Evolutionary conservation across 2,113 vertebrate species (phyloP), one percentile per base, ranked within the genome.

Genomic region (Platichthys flesus): DNA sequence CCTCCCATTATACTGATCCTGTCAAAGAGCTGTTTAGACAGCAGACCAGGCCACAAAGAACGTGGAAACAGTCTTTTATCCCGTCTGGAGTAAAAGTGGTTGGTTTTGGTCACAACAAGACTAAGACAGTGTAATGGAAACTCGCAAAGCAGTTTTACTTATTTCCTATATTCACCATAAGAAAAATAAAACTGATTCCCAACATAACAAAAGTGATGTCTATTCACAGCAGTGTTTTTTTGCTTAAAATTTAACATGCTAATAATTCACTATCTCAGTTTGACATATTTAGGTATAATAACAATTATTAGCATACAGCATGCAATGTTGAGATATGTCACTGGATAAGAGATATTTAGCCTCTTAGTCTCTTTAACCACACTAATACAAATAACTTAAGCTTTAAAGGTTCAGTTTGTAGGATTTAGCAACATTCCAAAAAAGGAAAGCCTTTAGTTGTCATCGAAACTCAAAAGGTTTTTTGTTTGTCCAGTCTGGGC

Each of bases 11-110:
- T 64, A 71, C 66, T 61, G 67, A 68, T 75, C 67, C 64, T 20
- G 28, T 9, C 26, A 45, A 62, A 65, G 83, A 74, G 67, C 28
- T 68, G 45, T 63, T 69, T 40, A 74, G 60, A 64, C 59, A 71
- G 23, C 35, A 67, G 47, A 64, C 0, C 59, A 15, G 31, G 31
- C 31, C 31, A 31, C 31, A 54, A 23, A 13, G 51, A 67, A 64
- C 20, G 6, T 65, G 28, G 20, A 24, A 66, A 70, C 23, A 58
- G 20, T 67, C 21, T 65, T 68, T 73, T 49, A n/a, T 67, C 5
- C 26, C 20, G 7, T 54, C 49, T 49, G 18, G 23, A 51, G 37
- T 28, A n/a, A 49, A 66, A 23, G 5, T 20, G 18, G 3, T 7
- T 3, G 6, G 16, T 12, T 24, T 24, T 63, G 12, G 52, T 55